phyloP scores from a whole-genome alignment of 1,140 invertebrate genomes.

The Temnothorax longispinosus region DNA sequence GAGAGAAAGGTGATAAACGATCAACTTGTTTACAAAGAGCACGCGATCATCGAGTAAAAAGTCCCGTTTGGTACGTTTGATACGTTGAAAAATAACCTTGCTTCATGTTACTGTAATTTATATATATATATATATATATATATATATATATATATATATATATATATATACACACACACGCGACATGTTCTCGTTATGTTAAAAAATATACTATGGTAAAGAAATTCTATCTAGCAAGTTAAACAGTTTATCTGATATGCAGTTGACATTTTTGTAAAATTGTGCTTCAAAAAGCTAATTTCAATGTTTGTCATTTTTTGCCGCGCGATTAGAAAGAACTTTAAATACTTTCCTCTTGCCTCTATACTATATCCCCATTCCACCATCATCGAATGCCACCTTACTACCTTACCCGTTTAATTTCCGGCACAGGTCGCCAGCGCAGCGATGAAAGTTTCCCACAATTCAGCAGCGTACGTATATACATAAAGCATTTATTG shows the following conservation, averaged over 20 bases:
- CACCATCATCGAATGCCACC: constrained; percentile 30
- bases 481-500: constrained; percentile 52
- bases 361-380: constrained; percentile 3
- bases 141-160: neutral
- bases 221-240: constrained; percentile 24
- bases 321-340: constrained; percentile 12
- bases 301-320: constrained; percentile 26
- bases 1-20: constrained; percentile 8
- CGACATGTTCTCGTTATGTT: neutral
- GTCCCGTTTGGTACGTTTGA: constrained; percentile 2
- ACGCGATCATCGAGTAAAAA: constrained; percentile 5
- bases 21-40: constrained; percentile 27
- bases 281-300: constrained; percentile 19
- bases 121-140: neutral
- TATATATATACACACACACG: neutral
- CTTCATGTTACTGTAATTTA: neutral
- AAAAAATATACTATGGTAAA: constrained; percentile 22
- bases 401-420: constrained; percentile 58
- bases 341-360: constrained; percentile 32
- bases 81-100: constrained; percentile 8
- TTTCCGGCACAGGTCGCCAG: constrained; percentile 47
- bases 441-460: constrained; percentile 41
- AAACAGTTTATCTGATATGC: constrained; percentile 15
- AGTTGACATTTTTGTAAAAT: constrained; percentile 39
- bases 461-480: constrained; percentile 37